phyloP scores from a whole-genome alignment of 2,113 vertebrate species.

The Odobenus rosmarus region DNA sequence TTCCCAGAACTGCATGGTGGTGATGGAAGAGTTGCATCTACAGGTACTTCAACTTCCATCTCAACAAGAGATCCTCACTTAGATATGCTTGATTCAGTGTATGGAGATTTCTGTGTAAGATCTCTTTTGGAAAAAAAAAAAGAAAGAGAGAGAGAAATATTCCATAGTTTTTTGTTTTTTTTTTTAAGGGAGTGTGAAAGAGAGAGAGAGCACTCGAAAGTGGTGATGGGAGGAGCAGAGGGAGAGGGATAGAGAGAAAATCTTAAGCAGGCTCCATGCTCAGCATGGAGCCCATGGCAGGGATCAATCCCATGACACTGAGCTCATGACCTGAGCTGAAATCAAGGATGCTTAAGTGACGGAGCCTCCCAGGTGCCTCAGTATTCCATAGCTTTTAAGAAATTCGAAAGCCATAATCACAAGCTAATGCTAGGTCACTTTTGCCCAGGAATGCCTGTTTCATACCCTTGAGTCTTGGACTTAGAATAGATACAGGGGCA shows the following conservation, averaged over 20 bases:
- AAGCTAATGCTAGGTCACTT: not conserved
- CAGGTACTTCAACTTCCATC: accelerated
- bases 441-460: not conserved
- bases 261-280: not conserved
- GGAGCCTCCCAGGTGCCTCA: not conserved
- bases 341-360: not conserved
- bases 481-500: not conserved
- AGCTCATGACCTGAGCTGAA: not conserved
- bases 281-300: not conserved
- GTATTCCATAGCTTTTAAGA: not conserved
- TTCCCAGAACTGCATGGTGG: not conserved
- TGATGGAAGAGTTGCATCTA: not conserved
- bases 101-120: not conserved
- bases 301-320: not conserved
- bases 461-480: not conserved
- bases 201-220: not conserved
- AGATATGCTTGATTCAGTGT: no score
- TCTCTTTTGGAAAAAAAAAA: not conserved
- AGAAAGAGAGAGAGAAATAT: not conserved
- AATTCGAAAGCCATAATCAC: not conserved
- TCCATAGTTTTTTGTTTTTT: not conserved
- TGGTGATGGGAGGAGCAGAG: not conserved
- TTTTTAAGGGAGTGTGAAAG: not conserved
- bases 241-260: not conserved
- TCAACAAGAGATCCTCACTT: not conserved